Conservation (phyloP, 2,888 invertebrate genomes). For the Synanthedon tipuliformis region DNA sequence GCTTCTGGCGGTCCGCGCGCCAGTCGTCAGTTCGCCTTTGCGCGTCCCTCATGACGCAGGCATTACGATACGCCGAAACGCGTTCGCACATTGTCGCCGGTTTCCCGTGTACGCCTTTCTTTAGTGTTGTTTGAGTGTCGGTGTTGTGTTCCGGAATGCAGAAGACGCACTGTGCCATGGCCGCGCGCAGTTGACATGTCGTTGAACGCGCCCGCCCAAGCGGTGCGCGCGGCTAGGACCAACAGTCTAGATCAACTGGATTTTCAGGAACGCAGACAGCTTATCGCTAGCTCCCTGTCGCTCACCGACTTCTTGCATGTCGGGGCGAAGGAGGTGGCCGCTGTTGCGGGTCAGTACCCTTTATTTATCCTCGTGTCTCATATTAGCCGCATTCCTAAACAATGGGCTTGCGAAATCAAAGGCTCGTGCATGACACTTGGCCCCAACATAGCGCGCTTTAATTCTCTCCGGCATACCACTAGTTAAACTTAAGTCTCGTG, state of each 20-base stretch:
- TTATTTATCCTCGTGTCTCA: conserved; percentile 25
- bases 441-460: conserved; percentile 6
- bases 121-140: conserved; percentile 30
- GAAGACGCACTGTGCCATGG: conserved; percentile 51
- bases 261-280: conserved; percentile 90
- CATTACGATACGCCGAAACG: conserved; percentile 28
- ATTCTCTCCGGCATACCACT: too few relatives aligned
- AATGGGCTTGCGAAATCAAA: conserved; percentile 53
- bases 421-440: conserved; percentile 28
- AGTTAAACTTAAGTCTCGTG: too few relatives aligned
- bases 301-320: conserved; percentile 86
- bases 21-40: conserved; percentile 47
- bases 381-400: conserved; percentile 40
- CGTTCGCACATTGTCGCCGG: conserved; percentile 25
- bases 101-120: conserved; percentile 53
- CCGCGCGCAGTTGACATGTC: conserved; percentile 66
- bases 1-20: conserved; percentile 35
- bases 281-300: conserved; percentile 89
- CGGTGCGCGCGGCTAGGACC: conserved; percentile 73
- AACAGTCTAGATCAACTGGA: conserved; percentile 90
- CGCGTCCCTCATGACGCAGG: conserved; percentile 63
- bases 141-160: conserved; percentile 12
- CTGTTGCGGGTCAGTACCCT: conserved; percentile 54
- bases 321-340: conserved; percentile 72
- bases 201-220: conserved; percentile 64